A percentile compares a stretch with the other conserved stretches of the same genome.
These are phyloP conservation scores for human DNA, from an alignment of 2,113 vertebrate genomes.

Conservation along the genomic window DNA sequence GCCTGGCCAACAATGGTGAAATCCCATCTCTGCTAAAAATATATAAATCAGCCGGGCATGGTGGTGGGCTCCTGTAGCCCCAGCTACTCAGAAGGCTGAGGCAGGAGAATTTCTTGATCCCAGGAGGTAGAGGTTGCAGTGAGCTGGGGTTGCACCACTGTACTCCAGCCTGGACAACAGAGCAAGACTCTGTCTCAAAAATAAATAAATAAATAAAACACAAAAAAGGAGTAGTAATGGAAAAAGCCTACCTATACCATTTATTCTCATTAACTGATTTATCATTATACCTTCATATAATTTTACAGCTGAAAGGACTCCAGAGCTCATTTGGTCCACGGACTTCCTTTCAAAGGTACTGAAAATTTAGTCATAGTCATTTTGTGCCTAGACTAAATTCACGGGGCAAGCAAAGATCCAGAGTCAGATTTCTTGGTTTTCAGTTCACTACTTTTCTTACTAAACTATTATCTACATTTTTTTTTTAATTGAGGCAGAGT, in stretches of 20 bases:
- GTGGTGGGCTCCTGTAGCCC: too few species aligned
- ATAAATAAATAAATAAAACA: too few species aligned
- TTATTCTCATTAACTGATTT: background rate
- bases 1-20: too few species aligned
- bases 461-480: background rate
- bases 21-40: too few species aligned
- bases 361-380: background rate
- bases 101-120: too few species aligned
- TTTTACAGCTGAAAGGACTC: background rate
- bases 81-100: too few species aligned
- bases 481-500: background rate
- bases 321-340: background rate
- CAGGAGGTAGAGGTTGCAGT: too few species aligned
- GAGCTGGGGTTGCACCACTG: too few species aligned
- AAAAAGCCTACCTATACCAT: background rate
- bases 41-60: too few species aligned
- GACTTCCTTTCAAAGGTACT: background rate
- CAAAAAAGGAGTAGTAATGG: background rate
- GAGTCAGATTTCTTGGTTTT: background rate
- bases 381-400: conserved; percentile 7
- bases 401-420: background rate
- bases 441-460: background rate
- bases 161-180: too few species aligned
- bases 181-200: too few species aligned
- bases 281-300: background rate